These are phyloP conservation scores for Tineola bisselliella DNA, from an alignment of 2,888 invertebrate species.

Conservation along the genomic window DNA sequence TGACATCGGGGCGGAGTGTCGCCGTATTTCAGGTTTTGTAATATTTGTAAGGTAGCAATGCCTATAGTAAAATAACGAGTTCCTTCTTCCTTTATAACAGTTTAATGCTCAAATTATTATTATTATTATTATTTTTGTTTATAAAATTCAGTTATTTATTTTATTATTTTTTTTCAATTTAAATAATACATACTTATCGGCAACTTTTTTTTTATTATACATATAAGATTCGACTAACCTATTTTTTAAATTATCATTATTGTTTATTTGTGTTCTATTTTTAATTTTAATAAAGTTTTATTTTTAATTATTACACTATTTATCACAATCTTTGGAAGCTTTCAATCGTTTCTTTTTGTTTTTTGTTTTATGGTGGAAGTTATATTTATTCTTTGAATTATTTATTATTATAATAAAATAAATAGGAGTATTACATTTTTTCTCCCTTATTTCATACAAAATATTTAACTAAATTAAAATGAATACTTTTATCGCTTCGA, in stretches of 20 bases:
- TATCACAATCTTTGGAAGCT: slow-evolving; percentile 40
- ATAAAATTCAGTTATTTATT: too few relatives aligned
- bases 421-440: too few relatives aligned
- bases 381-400: not conserved
- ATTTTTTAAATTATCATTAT: slow-evolving; percentile 13
- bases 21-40: too few relatives aligned
- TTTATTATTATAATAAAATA: too few relatives aligned
- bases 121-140: too few relatives aligned
- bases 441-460: too few relatives aligned
- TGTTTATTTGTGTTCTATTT: not conserved
- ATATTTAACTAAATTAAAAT: too few relatives aligned
- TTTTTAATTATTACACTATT: slow-evolving; percentile 17
- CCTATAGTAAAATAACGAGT: not conserved
- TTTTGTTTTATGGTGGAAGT: not conserved
- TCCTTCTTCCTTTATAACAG: not conserved
- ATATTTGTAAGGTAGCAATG: too few relatives aligned
- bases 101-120: not conserved
- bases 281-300: slow-evolving; percentile 39
- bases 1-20: too few relatives aligned
- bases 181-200: too few relatives aligned
- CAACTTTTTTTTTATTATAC: slow-evolving; percentile 16
- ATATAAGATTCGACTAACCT: slow-evolving; percentile 23
- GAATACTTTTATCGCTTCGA: too few relatives aligned
- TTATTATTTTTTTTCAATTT: too few relatives aligned
- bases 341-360: slow-evolving; percentile 5